Evolutionary conservation across 1,140 invertebrate species (phyloP).

Genomic region (Scaptomyza graminum): DNA sequence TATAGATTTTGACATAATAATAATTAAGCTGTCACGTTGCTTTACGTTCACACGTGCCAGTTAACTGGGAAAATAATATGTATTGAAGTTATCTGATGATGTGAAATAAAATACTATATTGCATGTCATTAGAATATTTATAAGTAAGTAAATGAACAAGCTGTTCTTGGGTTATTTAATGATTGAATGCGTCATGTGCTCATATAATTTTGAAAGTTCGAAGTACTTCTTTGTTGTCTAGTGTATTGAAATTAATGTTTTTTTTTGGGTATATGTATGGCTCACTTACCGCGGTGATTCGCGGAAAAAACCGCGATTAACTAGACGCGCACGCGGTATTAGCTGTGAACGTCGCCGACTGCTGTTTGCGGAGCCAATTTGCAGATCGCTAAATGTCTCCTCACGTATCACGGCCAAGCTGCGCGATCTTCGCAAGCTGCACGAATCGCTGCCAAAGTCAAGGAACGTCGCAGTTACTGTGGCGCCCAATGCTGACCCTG

Average conservation of each 20-base stretch:
- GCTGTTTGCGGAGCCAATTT: slow-evolving; percentile 86
- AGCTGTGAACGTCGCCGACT: slow-evolving; percentile 88
- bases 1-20: slow-evolving; percentile 19
- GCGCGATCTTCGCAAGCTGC: slow-evolving; percentile 88
- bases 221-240: slow-evolving; percentile 1
- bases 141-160: not conserved
- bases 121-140: not conserved
- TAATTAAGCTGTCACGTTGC: slow-evolving; percentile 21
- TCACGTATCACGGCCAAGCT: slow-evolving; percentile 91
- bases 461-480: slow-evolving; percentile 57
- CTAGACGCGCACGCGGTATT: slow-evolving; percentile 90
- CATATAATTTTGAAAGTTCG: not conserved
- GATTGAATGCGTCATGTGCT: not conserved
- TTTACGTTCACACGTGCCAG: slow-evolving; percentile 32
- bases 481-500: slow-evolving; percentile 8
- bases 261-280: slow-evolving; percentile 18
- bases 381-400: slow-evolving; percentile 88
- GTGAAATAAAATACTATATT: not conserved
- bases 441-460: slow-evolving; percentile 84
- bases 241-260: too few species aligned
- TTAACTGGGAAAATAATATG: slow-evolving; percentile 17
- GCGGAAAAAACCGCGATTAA: slow-evolving; percentile 89
- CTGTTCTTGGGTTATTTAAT: not conserved
- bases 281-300: slow-evolving; percentile 84
- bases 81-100: not conserved